Conservation (phyloP, 2,888 invertebrate genomes). For the Nephrocerus scutellatus region DNA sequence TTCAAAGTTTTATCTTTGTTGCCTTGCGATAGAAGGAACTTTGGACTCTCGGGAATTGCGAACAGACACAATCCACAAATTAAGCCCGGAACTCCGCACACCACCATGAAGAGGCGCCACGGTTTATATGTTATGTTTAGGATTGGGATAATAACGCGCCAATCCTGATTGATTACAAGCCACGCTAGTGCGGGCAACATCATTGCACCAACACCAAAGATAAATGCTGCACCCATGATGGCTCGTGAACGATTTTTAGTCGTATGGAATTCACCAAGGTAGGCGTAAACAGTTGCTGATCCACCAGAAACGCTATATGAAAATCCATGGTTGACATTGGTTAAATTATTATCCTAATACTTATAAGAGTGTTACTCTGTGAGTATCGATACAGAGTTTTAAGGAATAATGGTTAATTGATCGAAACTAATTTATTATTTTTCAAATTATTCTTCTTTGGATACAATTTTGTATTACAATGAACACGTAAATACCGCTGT, state of each 20-base stretch:
- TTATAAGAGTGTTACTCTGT: too few relatives aligned
- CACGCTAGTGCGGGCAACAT: conserved; percentile 40
- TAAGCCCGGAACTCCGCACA: conserved; percentile 39
- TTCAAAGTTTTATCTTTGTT: conserved; percentile 30
- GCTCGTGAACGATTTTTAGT: conserved; percentile 47
- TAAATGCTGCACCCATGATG: conserved; percentile 40
- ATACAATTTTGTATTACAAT: too few relatives aligned
- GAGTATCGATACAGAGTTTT: too few relatives aligned
- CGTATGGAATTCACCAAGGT: conserved; percentile 51
- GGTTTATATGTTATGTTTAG: conserved; percentile 36
- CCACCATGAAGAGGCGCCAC: conserved; percentile 41
- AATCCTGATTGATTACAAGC: conserved; percentile 39
- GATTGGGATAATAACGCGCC: conserved; percentile 31
- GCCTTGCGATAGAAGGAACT: conserved; percentile 35
- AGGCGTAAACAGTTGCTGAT: conserved; percentile 51
- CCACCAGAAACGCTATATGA: conserved; percentile 44
- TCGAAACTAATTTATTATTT: too few relatives aligned
- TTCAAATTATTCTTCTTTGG: too few relatives aligned
- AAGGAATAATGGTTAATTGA: too few relatives aligned
- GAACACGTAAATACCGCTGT: too few relatives aligned
- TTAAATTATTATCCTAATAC: too few relatives aligned
- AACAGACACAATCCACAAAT: conserved; percentile 34
- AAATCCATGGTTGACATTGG: too few relatives aligned
- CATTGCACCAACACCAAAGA: conserved; percentile 40
- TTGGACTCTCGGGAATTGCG: conserved; percentile 42